Base-by-base conservation (phyloP, 2,888 invertebrate genomes). In the Pegoplata infirma region DNA sequence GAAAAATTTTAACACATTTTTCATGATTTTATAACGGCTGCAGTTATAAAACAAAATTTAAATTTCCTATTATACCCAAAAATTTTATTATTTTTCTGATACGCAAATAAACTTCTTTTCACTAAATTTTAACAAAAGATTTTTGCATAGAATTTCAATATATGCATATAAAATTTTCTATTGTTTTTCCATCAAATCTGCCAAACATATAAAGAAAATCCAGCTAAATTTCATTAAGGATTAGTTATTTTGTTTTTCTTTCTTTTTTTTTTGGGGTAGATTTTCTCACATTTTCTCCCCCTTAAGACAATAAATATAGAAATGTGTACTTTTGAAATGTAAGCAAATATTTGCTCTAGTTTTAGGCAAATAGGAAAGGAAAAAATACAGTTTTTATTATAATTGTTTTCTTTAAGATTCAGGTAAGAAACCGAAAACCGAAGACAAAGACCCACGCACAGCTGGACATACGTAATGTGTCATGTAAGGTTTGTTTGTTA, bases 251-350 rank as follows among this genome's bases (percentile, higher is more conserved):
- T n/a, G n/a, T n/a, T n/a, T n/a, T n/a, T n/a, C n/a, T n/a, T n/a
- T n/a, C n/a, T n/a, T n/a, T n/a, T 46, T 51, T 67, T 77, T 76
- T 55, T 67, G 67, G 81, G 80, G 72, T 74, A 79, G 79, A 83
- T 80, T 76, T 83, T 83, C 81, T 77, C 81, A 82, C 81, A 82
- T 80, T 81, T 80, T 69, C 66, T 36, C n/a, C 67, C 63, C 63
- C 51, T 46, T 32, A 32, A 10, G 32, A n/a, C 10, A 1, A 32
- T 32, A 32, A 32, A 32, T n/a, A n/a, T 32, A 1, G 32, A 32
- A 32, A 32, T 10, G n/a, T n/a, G n/a, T n/a, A 32, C 8, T 32
- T 40, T 40, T 4, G n/a, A 40, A 12, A 12, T 21, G 8, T 16
- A 14, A 8, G n/a, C 46, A 14, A 19, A 46, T 76, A 51, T 81